Evolutionary conservation across 2,797 vertebrate genomes (phyloP), one percentile per base, ranked within the genome.

Genomic region (Enoplosus armatus): DNA sequence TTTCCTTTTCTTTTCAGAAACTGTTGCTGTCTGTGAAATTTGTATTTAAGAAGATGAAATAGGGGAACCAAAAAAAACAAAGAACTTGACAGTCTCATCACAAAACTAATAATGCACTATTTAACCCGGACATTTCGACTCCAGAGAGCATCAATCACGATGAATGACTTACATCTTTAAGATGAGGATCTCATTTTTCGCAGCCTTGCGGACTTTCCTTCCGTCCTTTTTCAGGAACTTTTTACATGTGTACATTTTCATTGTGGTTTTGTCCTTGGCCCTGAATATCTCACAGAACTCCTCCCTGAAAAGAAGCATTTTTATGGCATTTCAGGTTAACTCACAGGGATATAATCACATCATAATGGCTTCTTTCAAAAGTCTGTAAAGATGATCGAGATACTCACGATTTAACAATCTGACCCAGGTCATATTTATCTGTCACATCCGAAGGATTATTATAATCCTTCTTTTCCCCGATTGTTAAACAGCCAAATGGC

Each of bases 261-360:
- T 96, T 0, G 97, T 97, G 0, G 96, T 95, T 95, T 97, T 98
- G 93, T 99, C 98, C 94, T 99, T 99, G 84, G 98, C 98, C 76
- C 98, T 96, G 93, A 98, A 99, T 87, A 99, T 98, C 94, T 99
- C 98, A 58, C 98, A 99, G 95, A 99, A 99, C 91, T 99, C 98
- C 92, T 99, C 98, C 91, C 98, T 99, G 92, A 60, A 83, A 83
- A 72, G 10, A 73, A 77, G 29, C 6, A 79, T 37, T 67, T 27
- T 11, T 4, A 60, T n/a, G 20, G n/a, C 3, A 75, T 41, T 67
- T 72, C 6, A 53, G 27, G 53, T 33, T 14, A 4, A 43, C 7
- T 64, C 8, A 37, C 2, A 73, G 45, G 10, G 11, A 37, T 7
- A 12, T 8, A 53, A 55, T 56, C 31, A 5, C n/a, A 58, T 60